Conservation (phyloP, 2,888 invertebrate genomes). For the Hesperia comma region DNA sequence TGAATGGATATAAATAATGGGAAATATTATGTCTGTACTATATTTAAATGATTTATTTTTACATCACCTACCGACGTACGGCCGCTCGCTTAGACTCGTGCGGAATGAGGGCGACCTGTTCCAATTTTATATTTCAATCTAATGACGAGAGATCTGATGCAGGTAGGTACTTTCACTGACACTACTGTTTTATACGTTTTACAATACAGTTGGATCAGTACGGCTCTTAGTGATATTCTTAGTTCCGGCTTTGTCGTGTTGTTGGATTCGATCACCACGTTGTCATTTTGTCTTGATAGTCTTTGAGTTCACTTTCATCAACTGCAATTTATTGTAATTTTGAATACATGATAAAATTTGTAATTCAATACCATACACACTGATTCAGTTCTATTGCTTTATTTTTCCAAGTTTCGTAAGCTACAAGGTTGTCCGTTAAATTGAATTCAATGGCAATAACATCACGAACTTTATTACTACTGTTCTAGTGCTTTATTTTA, state of each 20-base stretch:
- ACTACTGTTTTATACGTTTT: conserved; percentile 42
- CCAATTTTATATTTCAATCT: conserved; percentile 79
- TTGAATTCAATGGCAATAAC: conserved; percentile 10
- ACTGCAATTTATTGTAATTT: conserved; percentile 8
- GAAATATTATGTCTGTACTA: conserved; percentile 41
- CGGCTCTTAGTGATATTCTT: conserved; percentile 33
- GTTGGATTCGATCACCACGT: conserved; percentile 22
- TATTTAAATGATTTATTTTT: conserved; percentile 70
- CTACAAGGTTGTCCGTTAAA: background rate
- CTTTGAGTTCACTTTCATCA: conserved; percentile 40
- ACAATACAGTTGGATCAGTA: conserved; percentile 27
- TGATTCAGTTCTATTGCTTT: background rate
- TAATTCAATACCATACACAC: background rate
- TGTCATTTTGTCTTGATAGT: conserved; percentile 29
- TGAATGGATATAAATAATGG: conserved; percentile 41
- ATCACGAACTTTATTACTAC: background rate
- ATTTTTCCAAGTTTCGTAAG: conserved; percentile 6
- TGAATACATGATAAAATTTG: background rate
- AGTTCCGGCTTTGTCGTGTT: conserved; percentile 30
- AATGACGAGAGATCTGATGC: conserved; percentile 54
- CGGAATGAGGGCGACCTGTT: conserved; percentile 76
- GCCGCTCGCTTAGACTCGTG: conserved; percentile 64
- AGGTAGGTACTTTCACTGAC: conserved; percentile 68
- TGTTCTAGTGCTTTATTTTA: too few relatives aligned
- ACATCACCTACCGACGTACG: conserved; percentile 57